These are phyloP conservation scores for Ophioninae sp. DNA, from an alignment of 2,888 invertebrate genomes.

Conservation along the genomic window DNA sequence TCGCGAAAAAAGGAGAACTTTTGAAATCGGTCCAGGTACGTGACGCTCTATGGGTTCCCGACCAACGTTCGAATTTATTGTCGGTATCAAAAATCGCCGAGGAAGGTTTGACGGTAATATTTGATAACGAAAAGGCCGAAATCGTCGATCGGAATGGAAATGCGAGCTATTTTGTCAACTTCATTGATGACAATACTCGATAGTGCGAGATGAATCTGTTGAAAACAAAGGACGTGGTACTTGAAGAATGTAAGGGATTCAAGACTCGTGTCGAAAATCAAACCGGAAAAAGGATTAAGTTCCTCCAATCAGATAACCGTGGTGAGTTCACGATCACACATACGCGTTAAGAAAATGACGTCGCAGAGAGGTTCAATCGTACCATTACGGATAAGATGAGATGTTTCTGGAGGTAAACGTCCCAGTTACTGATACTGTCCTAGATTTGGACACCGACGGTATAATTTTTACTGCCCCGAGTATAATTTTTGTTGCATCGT, in stretches of 20 bases:
- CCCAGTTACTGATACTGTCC: too few species aligned
- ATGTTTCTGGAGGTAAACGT: too few species aligned
- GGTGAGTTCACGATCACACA: constrained; percentile 65
- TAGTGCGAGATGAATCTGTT: constrained; percentile 66
- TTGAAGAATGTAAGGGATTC: constrained; percentile 62
- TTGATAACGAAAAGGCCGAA: constrained; percentile 6
- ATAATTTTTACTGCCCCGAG: too few species aligned
- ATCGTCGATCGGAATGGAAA: background rate
- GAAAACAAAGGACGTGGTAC: constrained; percentile 60
- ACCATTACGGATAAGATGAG: too few species aligned
- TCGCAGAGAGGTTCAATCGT: constrained; percentile 70
- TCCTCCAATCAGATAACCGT: constrained; percentile 65
- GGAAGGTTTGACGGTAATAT: constrained; percentile 21
- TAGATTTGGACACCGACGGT: too few species aligned
- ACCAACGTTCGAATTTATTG: constrained; percentile 47
- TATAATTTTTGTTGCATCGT: too few species aligned
- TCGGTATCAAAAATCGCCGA: constrained; percentile 50
- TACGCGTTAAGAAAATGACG: constrained; percentile 70
- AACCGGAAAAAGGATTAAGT: constrained; percentile 62
- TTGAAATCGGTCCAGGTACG: background rate
- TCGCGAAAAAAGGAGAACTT: constrained; percentile 17
- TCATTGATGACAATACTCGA: constrained; percentile 67
- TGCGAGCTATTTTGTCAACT: too few species aligned
- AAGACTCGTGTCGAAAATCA: constrained; percentile 63
- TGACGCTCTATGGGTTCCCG: constrained; percentile 38